Evolutionary conservation across 1,140 invertebrate genomes (phyloP), one percentile per base, ranked within the genome.

Genomic region (Frieseomelitta varia): DNA sequence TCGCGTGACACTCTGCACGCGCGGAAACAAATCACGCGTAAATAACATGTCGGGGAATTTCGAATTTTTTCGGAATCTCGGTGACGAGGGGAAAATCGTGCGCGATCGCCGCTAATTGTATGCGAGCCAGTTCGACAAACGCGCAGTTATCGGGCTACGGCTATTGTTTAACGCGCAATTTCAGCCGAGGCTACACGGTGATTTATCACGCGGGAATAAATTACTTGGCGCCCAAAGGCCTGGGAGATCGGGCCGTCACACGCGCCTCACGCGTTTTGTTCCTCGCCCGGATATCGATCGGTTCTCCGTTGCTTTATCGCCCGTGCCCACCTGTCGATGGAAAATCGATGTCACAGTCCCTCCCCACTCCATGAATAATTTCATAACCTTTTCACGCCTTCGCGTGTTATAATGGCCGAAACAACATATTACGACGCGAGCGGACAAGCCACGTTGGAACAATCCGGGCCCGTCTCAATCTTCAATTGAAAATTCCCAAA

Each of bases 171-270:
- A 88, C 87, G 87, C 87, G 87, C 85, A 89, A 89, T 89, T 89
- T 89, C 87, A 87, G 78, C 87, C 67, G 72, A 47, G 83, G 81
- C 51, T 75, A 85, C 84, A 68, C 65, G 74, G 81, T 85, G 82
- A 91, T 90, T 90, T 88, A 90, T 91, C 85, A 88, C 76, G 51
- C 77, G 79, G 79, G 83, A 88, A 90, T 90, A 90, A 91, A 91
- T 90, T 91, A 88, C 81, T 90, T 85, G 71, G 30, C 82, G 85
- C 85, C 85, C 79, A 86, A 88, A 87, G 81, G 79, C 85, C 75
- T 47, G 79, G 86, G 81, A 81, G 39, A 47, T 47, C 83, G 73
- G 84, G 53, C 79, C 86, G 79, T 85, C 85, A 85, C 79, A 76
- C 81, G 79, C 76, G 30, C 21, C 68, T 71, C 85, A 67, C 75